Evolutionary conservation across 2,888 invertebrate genomes (phyloP), one percentile per base, ranked within the genome.

Genomic region (Drosophila formosana): DNA sequence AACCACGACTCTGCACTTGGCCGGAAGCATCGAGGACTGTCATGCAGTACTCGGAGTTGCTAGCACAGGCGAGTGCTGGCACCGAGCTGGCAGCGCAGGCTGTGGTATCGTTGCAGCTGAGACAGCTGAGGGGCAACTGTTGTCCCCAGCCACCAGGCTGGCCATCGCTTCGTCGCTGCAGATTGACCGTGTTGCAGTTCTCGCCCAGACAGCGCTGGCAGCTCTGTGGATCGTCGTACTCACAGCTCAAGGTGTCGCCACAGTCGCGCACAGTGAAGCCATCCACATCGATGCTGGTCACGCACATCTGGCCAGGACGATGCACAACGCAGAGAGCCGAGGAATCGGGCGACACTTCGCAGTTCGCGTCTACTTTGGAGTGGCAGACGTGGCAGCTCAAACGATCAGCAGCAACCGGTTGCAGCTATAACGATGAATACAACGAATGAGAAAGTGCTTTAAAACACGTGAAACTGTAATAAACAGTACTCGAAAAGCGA

Each of bases 141-240:
- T 92, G 92, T 0, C 62, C 83, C 91, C 91, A 91, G 5, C 68
- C 51, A 0, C 91, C 91, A 0, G 91, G 90, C 28, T 82, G 82
- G 0, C 82, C 91, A 53, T 91, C 90, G 3, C 41, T 52, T 13
- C 78, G 51, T 0, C 90, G 78, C 50, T 84, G 79, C 18, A 91
- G 51, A 34, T 91, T 90, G 3, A 23, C 67, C 1, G 66, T 70
- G 39, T 91, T 91, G 63, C 91, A 91, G 28, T 84, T 65, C 4
- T 53, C 28, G 3, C 75, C 83, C 11, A 61, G n/a, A 13, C 91
- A 91, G 1, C 8, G 55, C 41, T 79, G 74, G 39, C 92, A 92
- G 3, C 25, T 72, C 0, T 32, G 51, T 0, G 53, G 28, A 34
- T 78, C 80, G 0, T 3, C 32, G 3, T 53, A 25, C 2, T 51